These are phyloP conservation scores for Eupithecia centaureata DNA, from an alignment of 2,888 invertebrate genomes.

Conservation along the genomic window DNA sequence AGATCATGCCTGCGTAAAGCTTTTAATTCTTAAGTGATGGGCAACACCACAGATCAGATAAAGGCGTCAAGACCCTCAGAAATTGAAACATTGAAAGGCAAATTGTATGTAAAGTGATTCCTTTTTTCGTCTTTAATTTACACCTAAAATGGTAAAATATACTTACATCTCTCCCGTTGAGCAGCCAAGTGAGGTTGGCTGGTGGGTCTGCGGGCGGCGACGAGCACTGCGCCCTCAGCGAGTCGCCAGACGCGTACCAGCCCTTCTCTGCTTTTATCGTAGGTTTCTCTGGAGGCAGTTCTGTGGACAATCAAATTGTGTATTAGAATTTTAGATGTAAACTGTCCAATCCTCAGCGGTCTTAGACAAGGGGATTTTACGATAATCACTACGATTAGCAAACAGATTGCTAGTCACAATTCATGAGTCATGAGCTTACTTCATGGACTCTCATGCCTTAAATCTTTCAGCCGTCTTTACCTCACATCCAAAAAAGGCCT, in stretches of 20 bases:
- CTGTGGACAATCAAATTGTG: conserved; percentile 76
- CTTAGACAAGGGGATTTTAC: too few relatives aligned
- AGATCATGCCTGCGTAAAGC: too few relatives aligned
- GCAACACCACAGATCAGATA: too few relatives aligned
- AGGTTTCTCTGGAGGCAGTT: conserved; percentile 89
- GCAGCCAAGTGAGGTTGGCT: conserved; percentile 89
- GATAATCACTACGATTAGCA: too few relatives aligned
- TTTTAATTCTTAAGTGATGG: too few relatives aligned
- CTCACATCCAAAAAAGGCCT: background rate
- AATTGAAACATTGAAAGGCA: too few relatives aligned
- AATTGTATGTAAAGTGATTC: too few relatives aligned
- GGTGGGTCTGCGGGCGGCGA: conserved; percentile 90
- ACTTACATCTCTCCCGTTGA: conserved; percentile 92
- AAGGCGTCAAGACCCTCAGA: too few relatives aligned
- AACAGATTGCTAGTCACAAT: too few relatives aligned
- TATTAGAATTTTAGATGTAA: background rate
- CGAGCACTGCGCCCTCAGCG: conserved; percentile 90
- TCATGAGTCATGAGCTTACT: background rate
- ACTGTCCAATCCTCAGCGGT: too few relatives aligned
- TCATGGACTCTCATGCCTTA: background rate
- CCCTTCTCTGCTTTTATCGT: conserved; percentile 89
- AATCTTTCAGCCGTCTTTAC: background rate
- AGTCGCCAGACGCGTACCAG: conserved; percentile 91
- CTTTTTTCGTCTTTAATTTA: background rate
- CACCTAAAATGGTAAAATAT: background rate